phyloP scores from a whole-genome alignment of 2,888 invertebrate species.

The Cerceris ruficornis region DNA sequence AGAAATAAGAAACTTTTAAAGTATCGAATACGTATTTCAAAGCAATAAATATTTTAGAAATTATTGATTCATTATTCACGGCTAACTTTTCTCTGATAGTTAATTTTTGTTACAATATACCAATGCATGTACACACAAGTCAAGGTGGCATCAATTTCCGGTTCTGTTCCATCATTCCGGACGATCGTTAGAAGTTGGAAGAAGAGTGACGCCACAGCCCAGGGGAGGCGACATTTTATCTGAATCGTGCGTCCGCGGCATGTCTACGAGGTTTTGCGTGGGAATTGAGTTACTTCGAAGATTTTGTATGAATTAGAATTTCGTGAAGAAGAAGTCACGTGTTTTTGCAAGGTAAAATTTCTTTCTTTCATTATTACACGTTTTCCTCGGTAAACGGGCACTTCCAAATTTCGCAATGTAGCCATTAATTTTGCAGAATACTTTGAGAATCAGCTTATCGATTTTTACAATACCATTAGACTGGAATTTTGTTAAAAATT shows the following conservation, averaged over 20 bases:
- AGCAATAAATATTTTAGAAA: no score
- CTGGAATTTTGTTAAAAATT: constrained; percentile 6
- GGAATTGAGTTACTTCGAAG: constrained; percentile 2
- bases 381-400: constrained; percentile 14
- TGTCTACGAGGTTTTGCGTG: constrained; percentile 14
- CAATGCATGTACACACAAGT: constrained; percentile 10
- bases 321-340: constrained; percentile 5
- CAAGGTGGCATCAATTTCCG: constrained; percentile 44
- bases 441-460: constrained; percentile 40
- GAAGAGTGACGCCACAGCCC: constrained; percentile 60
- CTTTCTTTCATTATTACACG: neutral
- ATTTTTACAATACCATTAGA: constrained; percentile 27
- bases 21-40: neutral
- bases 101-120: neutral
- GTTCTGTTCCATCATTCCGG: constrained; percentile 56
- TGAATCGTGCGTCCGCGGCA: constrained; percentile 49
- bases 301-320: neutral
- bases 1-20: no score
- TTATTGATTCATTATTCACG: no score
- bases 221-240: constrained; percentile 59
- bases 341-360: constrained; percentile 30
- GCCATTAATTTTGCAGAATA: constrained; percentile 43
- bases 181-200: constrained; percentile 43
- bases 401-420: constrained; percentile 28
- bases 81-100: no score